Evolutionary conservation across 2,113 vertebrate genomes (phyloP), one percentile per base, ranked within the genome.

Genomic region (Sapayoa aenigma): DNA sequence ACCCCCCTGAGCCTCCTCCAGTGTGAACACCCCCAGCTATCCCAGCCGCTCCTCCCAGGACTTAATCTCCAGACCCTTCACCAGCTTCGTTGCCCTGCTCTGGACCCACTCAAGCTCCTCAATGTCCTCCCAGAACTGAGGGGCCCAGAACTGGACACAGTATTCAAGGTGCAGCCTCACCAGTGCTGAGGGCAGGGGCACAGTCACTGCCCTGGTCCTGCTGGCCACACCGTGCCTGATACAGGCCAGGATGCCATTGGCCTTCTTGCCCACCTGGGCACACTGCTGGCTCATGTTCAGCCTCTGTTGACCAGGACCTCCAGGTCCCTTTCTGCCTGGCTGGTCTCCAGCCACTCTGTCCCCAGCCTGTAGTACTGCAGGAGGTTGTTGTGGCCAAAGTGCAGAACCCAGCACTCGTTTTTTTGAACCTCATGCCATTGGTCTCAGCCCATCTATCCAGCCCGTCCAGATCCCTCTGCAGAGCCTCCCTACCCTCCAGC

Each of bases 271-370:
- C 46, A 8, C 27, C 52, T 39, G 33, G 44, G 23, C 44, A 44
- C 44, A 25, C 23, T 37, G 20, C 33, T 59, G 59, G 50, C 44
- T 67, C 60, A 17, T 67, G 46, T 5, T 74, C 44, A 59, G 44
- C 44, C 7, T 6, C 69, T 59, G 8, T 21, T 0, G 0, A 52
- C 23, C 42, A 72, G 9, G 6, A 12, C 16, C 27, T 5, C 15
- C 19, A 12, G 18, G 5, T 24, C 3, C 27, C 30, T 59, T 44
- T 20, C 18, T 52, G 22, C 44, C 50, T 39, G 37, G 23, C 27
- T 37, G 22, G 11, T 59, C 28, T 74, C 44, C 28, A 74, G 37
- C 33, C 2, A 0, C 28, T 74, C 52, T 67, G 23, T 28, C 60
- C 12, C 10, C 33, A 46, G 33, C 1, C 0, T 6, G 19, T 20